Percentiles rank a stretch among this genome's conserved stretches.
These are phyloP conservation scores for Synergus gifuensis DNA, from an alignment of 2,888 invertebrate genomes.

Conservation along the genomic window DNA sequence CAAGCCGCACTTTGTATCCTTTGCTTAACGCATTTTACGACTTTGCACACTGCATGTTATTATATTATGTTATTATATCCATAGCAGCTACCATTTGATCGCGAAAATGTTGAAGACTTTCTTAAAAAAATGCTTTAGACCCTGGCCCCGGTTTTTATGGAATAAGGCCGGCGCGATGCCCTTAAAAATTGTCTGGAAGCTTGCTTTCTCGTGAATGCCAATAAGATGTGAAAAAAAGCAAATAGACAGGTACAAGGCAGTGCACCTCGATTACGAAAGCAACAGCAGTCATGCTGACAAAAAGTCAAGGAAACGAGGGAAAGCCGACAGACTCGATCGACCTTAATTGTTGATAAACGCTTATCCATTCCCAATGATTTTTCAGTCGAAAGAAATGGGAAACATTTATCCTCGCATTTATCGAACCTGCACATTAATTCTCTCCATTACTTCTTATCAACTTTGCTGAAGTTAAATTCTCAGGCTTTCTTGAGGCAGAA, in stretches of 20 bases:
- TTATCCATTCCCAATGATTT: not conserved
- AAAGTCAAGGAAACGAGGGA: slow-evolving; percentile 35
- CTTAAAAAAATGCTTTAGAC: not conserved
- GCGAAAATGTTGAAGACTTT: not conserved
- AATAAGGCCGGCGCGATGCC: slow-evolving; percentile 1
- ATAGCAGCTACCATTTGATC: not conserved
- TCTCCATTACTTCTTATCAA: not conserved
- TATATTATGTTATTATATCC: not conserved
- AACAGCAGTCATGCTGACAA: slow-evolving; percentile 26
- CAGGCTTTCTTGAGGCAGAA: not conserved
- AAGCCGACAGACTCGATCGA: slow-evolving; percentile 19
- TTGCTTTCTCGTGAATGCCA: slow-evolving; percentile 9
- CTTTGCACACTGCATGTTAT: not conserved
- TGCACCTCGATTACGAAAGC: slow-evolving; percentile 23
- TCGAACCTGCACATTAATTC: not conserved
- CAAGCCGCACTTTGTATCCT: not conserved
- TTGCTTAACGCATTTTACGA: not conserved
- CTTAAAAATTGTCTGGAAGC: slow-evolving; percentile 12
- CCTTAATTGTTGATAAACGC: slow-evolving; percentile 24
- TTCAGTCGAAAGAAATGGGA: not conserved
- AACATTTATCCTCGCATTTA: not conserved
- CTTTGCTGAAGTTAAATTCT: not conserved
- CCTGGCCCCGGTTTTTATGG: slow-evolving; percentile 21
- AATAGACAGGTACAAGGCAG: slow-evolving; percentile 27
- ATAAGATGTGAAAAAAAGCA: slow-evolving; percentile 13